Conservation (phyloP, 1,140 invertebrate species). For the Bombus polaris region DNA sequence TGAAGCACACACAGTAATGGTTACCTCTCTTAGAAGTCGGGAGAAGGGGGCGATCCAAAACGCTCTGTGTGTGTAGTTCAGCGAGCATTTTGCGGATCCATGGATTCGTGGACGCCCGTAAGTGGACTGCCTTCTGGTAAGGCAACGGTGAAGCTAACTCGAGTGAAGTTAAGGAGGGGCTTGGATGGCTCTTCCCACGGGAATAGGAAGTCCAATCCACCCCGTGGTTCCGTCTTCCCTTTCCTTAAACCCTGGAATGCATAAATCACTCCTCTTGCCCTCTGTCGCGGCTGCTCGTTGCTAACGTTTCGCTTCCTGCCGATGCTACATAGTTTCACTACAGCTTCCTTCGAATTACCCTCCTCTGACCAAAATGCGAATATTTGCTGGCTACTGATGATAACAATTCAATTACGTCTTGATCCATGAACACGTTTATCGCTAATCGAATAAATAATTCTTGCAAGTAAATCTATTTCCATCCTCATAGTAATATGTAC, state of each 20-base stretch:
- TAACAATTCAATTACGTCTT: background rate
- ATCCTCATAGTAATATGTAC: no score
- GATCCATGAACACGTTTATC: background rate
- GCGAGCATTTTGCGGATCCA: conserved; percentile 30
- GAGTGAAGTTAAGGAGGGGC: conserved; percentile 70
- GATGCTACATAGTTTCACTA: conserved; percentile 75
- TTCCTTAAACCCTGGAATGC: conserved; percentile 70
- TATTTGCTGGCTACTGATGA: background rate
- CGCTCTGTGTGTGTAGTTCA: conserved; percentile 29
- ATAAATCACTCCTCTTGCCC: conserved; percentile 74
- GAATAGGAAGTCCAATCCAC: conserved; percentile 77
- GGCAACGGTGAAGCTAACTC: conserved; percentile 67
- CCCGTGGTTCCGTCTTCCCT: conserved; percentile 74
- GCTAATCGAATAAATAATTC: no score
- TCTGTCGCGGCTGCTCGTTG: conserved; percentile 40
- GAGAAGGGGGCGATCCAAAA: conserved; percentile 43
- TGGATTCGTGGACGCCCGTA: conserved; percentile 42
- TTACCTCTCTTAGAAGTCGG: conserved; percentile 38
- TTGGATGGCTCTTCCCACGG: conserved; percentile 70
- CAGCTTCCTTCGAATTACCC: background rate
- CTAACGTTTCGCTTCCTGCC: conserved; percentile 68
- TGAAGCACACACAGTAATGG: conserved; percentile 68
- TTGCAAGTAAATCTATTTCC: no score
- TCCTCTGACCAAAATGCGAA: background rate
- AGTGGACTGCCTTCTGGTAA: conserved; percentile 58